Conservation (phyloP, 2,797 vertebrate genomes). For the Malurus splendens region DNA sequence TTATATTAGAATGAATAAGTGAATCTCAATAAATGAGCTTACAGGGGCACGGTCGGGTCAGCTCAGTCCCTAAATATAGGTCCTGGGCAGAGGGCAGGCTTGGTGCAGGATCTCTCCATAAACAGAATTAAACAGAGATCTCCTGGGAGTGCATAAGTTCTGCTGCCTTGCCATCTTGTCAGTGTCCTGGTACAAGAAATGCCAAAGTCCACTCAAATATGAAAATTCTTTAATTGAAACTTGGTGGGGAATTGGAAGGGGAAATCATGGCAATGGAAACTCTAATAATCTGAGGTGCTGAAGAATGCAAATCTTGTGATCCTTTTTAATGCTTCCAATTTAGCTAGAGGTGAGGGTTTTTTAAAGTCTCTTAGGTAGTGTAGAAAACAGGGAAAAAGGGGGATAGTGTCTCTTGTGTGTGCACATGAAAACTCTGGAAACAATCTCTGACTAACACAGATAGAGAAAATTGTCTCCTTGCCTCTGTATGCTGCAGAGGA, state of each 20-base stretch:
- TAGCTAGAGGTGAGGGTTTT: neutral
- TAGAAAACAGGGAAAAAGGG: neutral
- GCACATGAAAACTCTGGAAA: neutral
- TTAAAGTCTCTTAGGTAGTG: neutral
- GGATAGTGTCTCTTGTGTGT: rapidly evolving
- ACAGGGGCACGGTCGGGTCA: slow-evolving; percentile 5
- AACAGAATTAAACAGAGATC: neutral
- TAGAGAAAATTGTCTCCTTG: neutral
- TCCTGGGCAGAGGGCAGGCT: neutral
- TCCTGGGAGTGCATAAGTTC: neutral
- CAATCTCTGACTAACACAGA: neutral
- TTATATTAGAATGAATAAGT: slow-evolving; percentile 44
- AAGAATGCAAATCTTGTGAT: slow-evolving; percentile 22
- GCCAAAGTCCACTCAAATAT: neutral
- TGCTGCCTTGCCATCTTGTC: neutral
- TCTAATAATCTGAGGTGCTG: neutral
- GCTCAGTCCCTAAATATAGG: slow-evolving; percentile 12
- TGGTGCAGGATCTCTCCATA: neutral
- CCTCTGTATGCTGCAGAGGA: neutral
- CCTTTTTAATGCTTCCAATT: slow-evolving; percentile 33
- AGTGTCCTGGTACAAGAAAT: neutral
- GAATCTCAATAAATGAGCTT: slow-evolving; percentile 56
- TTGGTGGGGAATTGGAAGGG: neutral
- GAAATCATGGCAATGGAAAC: neutral
- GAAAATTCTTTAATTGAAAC: neutral